Percentiles rank a stretch among this genome's conserved stretches.
phyloP scores from a whole-genome alignment of 2,888 invertebrate genomes.

The Nineta flava region DNA sequence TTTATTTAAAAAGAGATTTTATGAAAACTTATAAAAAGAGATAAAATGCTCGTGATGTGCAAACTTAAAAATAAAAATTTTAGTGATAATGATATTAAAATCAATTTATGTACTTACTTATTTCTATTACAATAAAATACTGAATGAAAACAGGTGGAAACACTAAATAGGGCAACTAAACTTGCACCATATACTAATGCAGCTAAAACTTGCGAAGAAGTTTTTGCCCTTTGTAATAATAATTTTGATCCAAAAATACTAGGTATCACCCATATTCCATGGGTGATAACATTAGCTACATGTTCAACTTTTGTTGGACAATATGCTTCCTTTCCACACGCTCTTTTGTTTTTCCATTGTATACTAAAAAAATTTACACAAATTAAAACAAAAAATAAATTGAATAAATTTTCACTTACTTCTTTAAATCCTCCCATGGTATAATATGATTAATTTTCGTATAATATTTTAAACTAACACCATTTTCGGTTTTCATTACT shows the following conservation, averaged over 20 bases:
- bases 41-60: too few relatives aligned
- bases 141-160: constrained; percentile 82
- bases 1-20: too few relatives aligned
- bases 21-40: too few relatives aligned
- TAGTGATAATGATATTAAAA: too few relatives aligned
- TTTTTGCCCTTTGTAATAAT: constrained; percentile 55
- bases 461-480: constrained; percentile 14
- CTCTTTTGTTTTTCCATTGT: constrained; percentile 66
- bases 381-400: not conserved
- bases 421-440: constrained; percentile 20
- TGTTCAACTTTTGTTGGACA: constrained; percentile 80
- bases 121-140: constrained; percentile 57
- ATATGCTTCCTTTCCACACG: constrained; percentile 62
- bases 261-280: constrained; percentile 78
- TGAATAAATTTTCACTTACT: constrained; percentile 14
- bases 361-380: constrained; percentile 18
- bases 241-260: constrained; percentile 63
- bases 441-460: constrained; percentile 12
- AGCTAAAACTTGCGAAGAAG: constrained; percentile 59
- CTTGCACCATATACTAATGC: constrained; percentile 78
- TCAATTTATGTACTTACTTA: constrained; percentile 26
- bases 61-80: too few relatives aligned
- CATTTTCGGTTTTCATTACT: not conserved
- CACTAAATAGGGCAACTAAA: constrained; percentile 66
- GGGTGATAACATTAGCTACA: constrained; percentile 80